Percentiles rank a stretch among this genome's conserved stretches.
Evolutionary conservation across 1,140 invertebrate genomes (phyloP).

Genomic region (Pygmarrhopalites habei): DNA sequence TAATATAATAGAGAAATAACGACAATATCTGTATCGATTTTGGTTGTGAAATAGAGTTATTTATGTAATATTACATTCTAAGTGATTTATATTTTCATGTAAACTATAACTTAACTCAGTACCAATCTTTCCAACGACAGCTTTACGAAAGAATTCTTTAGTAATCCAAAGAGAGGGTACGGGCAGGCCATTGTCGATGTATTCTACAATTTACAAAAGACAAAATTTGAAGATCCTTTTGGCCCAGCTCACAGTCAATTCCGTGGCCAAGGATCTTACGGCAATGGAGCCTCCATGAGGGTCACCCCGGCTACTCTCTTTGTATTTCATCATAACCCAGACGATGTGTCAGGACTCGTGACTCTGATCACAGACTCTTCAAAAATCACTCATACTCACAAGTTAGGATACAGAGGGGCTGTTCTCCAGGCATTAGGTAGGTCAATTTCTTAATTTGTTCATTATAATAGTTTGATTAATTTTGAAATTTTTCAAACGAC

Average conservation of each 20-base stretch:
- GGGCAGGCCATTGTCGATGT: slow-evolving; percentile 56
- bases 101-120: background rate
- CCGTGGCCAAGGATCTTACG: slow-evolving; percentile 62
- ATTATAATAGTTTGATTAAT: too few relatives aligned
- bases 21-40: background rate
- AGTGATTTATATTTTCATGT: background rate
- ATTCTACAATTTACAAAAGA: slow-evolving; percentile 54
- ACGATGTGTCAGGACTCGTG: slow-evolving; percentile 32
- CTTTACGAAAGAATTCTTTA: slow-evolving; percentile 60
- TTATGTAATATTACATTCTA: background rate
- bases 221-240: slow-evolving; percentile 55
- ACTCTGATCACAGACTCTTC: slow-evolving; percentile 49
- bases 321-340: slow-evolving; percentile 40
- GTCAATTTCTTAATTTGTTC: too few relatives aligned
- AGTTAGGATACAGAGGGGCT: slow-evolving; percentile 59
- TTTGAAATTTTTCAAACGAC: too few relatives aligned
- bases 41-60: too few relatives aligned
- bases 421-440: slow-evolving; percentile 56
- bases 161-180: slow-evolving; percentile 59
- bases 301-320: slow-evolving; percentile 63
- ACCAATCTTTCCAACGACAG: slow-evolving; percentile 43
- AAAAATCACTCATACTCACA: slow-evolving; percentile 61
- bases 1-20: too few relatives aligned
- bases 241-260: slow-evolving; percentile 62
- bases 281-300: slow-evolving; percentile 72